A percentile compares a stretch with the other conserved stretches of the same genome.
These are phyloP conservation scores for Neotoma lepida DNA, from an alignment of 2,113 vertebrate species.

Conservation along the genomic window DNA sequence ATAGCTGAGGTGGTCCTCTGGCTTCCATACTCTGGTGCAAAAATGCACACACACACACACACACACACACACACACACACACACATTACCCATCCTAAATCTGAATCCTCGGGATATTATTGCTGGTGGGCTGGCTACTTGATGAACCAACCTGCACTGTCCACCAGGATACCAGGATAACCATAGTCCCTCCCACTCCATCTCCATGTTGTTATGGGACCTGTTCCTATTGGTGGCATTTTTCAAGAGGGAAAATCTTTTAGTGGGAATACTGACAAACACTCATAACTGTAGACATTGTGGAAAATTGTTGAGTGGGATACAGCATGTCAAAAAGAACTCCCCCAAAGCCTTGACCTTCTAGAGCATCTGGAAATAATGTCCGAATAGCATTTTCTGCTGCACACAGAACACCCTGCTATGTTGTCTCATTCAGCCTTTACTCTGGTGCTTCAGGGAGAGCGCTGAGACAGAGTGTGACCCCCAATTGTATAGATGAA, in stretches of 20 bases:
- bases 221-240: not conserved
- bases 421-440: not conserved
- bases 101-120: not conserved
- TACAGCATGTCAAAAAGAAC: not conserved
- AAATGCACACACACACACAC: not conserved
- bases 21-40: not conserved
- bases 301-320: not conserved
- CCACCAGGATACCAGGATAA: not conserved
- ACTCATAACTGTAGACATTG: not conserved
- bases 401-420: not conserved
- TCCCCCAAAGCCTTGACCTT: not conserved
- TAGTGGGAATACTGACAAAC: not conserved
- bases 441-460: not conserved
- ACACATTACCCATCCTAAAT: not conserved
- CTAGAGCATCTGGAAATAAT: not conserved
- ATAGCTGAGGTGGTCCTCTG: not conserved
- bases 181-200: not conserved
- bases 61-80: not conserved
- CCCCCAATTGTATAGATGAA: not conserved
- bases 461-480: not conserved
- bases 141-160: not conserved
- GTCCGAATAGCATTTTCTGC: not conserved
- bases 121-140: not conserved
- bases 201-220: not conserved
- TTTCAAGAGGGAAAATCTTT: conserved; percentile 2